Evolutionary conservation across 2,113 vertebrate genomes (phyloP).

Genomic region (Noctilio leporinus): DNA sequence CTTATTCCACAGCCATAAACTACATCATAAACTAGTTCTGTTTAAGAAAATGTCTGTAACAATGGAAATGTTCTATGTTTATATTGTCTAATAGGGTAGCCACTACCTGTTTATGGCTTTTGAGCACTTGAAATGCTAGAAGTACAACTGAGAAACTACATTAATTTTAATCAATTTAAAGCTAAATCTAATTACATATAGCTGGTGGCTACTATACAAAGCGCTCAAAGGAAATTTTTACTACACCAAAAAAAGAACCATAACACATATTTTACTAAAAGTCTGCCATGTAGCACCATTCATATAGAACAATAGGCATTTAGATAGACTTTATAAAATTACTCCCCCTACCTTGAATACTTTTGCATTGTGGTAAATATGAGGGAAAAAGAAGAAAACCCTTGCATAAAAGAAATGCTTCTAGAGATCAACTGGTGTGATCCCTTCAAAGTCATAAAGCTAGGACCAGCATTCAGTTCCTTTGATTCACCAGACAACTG

Average conservation of each 20-base stretch:
- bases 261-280: neutral
- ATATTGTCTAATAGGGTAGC: neutral
- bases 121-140: neutral
- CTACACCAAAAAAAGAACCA: neutral
- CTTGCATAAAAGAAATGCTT: neutral
- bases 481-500: neutral
- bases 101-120: neutral
- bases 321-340: neutral
- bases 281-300: neutral
- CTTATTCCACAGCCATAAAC: neutral
- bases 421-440: neutral
- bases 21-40: neutral
- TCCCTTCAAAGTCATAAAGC: neutral
- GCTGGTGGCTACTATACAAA: neutral
- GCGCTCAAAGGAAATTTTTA: neutral
- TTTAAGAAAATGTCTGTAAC: neutral
- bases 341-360: neutral
- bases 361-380: neutral
- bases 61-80: neutral
- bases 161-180: neutral
- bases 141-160: neutral
- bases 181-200: neutral
- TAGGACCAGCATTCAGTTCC: neutral
- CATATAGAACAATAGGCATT: neutral
- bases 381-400: neutral